A percentile compares a stretch with the other conserved stretches of the same genome.
These are phyloP conservation scores for Tarsius wallacei DNA, from an alignment of 2,797 vertebrate genomes.

Conservation along the genomic window DNA sequence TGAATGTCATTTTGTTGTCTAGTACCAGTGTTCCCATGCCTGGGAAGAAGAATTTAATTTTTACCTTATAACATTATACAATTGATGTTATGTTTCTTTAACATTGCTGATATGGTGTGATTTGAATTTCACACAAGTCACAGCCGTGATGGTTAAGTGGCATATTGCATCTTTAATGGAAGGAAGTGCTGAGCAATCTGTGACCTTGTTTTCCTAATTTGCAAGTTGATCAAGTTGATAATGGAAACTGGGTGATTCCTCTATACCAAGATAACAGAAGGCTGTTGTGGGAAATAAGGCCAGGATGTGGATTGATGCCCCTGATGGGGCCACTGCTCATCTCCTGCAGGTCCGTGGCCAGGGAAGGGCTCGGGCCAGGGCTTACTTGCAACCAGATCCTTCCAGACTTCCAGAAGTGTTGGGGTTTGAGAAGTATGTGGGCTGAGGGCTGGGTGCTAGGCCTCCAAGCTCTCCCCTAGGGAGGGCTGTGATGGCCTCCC, in stretches of 20 bases:
- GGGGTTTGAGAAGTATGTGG: background rate
- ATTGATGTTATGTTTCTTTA: background rate
- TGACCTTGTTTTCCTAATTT: no score
- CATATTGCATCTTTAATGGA: background rate
- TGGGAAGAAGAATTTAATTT: background rate
- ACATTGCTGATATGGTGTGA: background rate
- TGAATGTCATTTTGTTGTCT: background rate
- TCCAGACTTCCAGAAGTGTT: background rate
- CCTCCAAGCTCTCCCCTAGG: background rate
- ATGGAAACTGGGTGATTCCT: background rate
- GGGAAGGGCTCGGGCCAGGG: no score
- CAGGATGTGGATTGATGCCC: rapidly evolving
- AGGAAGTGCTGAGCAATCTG: background rate
- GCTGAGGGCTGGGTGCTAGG: background rate
- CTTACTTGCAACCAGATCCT: background rate
- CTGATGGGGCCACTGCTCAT: background rate
- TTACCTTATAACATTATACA: background rate
- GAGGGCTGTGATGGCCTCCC: background rate
- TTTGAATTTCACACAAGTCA: background rate
- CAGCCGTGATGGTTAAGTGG: background rate
- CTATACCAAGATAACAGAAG: background rate
- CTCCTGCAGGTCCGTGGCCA: background rate
- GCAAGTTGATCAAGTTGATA: no score
- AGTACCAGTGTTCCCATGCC: background rate
- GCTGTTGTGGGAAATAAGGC: background rate